Evolutionary conservation across 2,113 vertebrate species (phyloP).

Genomic region (Anarrhichthys ocellatus): DNA sequence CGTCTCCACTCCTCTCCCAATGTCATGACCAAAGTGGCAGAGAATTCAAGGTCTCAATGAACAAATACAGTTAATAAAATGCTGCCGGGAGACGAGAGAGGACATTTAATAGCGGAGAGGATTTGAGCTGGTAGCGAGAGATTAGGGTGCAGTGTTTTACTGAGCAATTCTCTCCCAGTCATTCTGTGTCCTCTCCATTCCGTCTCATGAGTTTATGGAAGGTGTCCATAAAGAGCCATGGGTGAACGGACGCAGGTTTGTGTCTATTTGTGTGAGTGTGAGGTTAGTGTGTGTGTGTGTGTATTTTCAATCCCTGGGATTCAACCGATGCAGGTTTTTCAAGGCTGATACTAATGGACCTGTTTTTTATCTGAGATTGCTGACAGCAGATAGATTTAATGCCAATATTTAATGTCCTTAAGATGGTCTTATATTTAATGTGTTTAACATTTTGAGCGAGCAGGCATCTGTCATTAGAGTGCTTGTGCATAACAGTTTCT

Average conservation of each 20-base stretch:
- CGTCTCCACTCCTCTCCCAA: slow-evolving; percentile 9
- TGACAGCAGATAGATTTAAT: slow-evolving; percentile 39
- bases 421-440: background rate
- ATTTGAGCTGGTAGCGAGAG: slow-evolving; percentile 61
- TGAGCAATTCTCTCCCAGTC: slow-evolving; percentile 47
- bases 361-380: slow-evolving; percentile 9
- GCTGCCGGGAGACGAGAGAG: slow-evolving; percentile 16
- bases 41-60: slow-evolving; percentile 52
- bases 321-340: slow-evolving; percentile 30
- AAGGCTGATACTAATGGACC: slow-evolving; percentile 36
- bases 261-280: slow-evolving; percentile 8
- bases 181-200: slow-evolving; percentile 32
- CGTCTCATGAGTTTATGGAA: slow-evolving; percentile 65
- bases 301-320: slow-evolving; percentile 9
- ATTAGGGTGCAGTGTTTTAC: slow-evolving; percentile 71
- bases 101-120: slow-evolving; percentile 51
- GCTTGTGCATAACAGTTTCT: background rate
- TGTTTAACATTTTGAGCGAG: background rate
- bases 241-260: slow-evolving; percentile 48
- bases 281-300: slow-evolving; percentile 8
- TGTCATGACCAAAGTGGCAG: slow-evolving; percentile 41
- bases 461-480: background rate
- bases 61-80: slow-evolving; percentile 69
- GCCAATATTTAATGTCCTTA: background rate
- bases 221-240: slow-evolving; percentile 69